Evolutionary conservation across 1,140 invertebrate species (phyloP).

Genomic region (Ectropis grisescens): DNA sequence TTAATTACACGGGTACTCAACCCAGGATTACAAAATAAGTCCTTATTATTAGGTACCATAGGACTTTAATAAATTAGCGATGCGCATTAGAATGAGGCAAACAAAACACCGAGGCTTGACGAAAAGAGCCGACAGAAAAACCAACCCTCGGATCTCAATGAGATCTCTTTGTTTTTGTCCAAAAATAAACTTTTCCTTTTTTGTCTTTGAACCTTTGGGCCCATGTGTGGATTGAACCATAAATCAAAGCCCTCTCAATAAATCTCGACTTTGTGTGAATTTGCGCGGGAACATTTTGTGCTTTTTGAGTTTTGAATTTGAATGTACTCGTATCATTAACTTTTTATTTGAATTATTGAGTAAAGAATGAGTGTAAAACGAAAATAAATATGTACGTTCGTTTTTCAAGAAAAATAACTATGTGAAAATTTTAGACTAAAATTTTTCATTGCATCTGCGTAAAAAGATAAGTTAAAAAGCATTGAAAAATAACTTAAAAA

Average conservation of each 20-base stretch:
- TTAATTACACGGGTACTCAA: conserved; percentile 6
- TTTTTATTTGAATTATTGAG: no score
- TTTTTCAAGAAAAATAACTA: no score
- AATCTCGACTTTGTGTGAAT: conserved; percentile 41
- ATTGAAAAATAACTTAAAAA: no score
- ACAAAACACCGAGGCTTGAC: conserved; percentile 16
- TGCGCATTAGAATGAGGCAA: conserved; percentile 18
- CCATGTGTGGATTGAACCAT: conserved; percentile 50
- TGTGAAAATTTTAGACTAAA: no score
- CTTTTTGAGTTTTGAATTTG: conserved; percentile 24
- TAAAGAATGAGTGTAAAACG: no score
- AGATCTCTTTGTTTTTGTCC: conserved; percentile 31
- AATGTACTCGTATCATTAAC: no score
- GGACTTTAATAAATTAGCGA: conserved; percentile 12
- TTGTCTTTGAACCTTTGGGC: conserved; percentile 47
- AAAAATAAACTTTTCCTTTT: conserved; percentile 45
- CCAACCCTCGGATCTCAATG: conserved; percentile 21
- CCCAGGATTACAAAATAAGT: conserved; percentile 7
- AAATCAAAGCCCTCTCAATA: conserved; percentile 54
- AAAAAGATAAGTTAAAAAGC: no score
- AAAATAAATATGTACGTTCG: no score
- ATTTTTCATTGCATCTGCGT: no score
- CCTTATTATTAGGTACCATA: conserved; percentile 5
- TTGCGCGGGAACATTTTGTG: conserved; percentile 27
- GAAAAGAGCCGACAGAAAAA: conserved; percentile 20